These are phyloP conservation scores for Acanthosepion lycidas DNA, from an alignment of 2,888 invertebrate species.

Conservation along the genomic window DNA sequence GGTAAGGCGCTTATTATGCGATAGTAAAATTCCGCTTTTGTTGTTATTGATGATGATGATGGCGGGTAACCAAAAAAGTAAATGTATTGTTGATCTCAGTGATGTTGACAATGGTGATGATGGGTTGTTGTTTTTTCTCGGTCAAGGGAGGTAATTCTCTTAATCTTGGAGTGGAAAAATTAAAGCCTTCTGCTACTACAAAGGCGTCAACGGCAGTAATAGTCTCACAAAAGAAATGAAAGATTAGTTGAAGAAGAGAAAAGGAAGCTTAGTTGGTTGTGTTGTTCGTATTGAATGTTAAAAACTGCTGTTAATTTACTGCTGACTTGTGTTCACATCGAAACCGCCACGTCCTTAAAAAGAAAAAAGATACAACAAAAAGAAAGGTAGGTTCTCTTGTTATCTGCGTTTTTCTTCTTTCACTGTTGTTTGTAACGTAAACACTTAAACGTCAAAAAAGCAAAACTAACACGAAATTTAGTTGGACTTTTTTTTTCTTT, in stretches of 20 bases:
- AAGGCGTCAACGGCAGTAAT: not conserved
- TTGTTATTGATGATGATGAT: not conserved
- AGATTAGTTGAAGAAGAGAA: not conserved
- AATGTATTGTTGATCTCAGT: not conserved
- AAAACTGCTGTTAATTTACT: not conserved
- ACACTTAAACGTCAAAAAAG: not conserved
- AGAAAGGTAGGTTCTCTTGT: too few species aligned
- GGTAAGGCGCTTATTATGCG: too few species aligned
- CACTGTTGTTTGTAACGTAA: too few species aligned
- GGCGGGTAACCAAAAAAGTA: not conserved
- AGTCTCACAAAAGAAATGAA: not conserved
- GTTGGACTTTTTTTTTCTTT: too few species aligned
- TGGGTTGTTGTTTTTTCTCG: not conserved
- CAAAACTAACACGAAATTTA: not conserved
- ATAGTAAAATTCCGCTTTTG: not conserved
- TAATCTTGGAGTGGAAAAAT: not conserved
- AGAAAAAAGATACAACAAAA: too few species aligned
- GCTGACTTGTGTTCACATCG: not conserved
- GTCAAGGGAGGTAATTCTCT: constrained; percentile 36
- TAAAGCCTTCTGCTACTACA: constrained; percentile 20
- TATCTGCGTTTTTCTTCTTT: not conserved
- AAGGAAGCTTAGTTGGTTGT: not conserved
- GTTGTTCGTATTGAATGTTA: not conserved
- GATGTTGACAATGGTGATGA: not conserved
- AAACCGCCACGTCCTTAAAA: not conserved